Percentiles rank a stretch among this genome's conserved stretches.
These are phyloP conservation scores for Dasypolia templi DNA, from an alignment of 2,888 invertebrate genomes.

Conservation along the genomic window DNA sequence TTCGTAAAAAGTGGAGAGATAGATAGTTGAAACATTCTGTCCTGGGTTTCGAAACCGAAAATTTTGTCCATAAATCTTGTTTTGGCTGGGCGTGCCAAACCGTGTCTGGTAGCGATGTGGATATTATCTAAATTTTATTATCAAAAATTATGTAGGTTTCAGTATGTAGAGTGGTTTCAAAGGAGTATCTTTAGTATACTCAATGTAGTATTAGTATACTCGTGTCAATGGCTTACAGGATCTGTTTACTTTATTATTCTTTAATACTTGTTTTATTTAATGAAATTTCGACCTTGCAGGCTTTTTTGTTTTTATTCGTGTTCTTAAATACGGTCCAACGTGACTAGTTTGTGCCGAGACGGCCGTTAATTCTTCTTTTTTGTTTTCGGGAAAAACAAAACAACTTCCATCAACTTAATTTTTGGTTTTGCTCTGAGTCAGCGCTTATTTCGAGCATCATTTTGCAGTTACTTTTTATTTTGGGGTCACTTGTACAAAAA, in stretches of 20 bases:
- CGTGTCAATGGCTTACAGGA: not conserved
- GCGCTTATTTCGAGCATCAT: not conserved
- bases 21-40: not conserved
- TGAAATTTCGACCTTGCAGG: not conserved
- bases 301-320: not conserved
- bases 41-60: not conserved
- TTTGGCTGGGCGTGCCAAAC: not conserved
- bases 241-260: not conserved
- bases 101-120: not conserved
- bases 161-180: not conserved
- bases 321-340: not conserved
- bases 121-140: not conserved
- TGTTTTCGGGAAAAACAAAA: slow-evolving; percentile 15
- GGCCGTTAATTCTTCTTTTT: slow-evolving; percentile 5
- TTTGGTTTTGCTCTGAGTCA: slow-evolving; percentile 1
- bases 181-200: too few relatives aligned
- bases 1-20: too few relatives aligned
- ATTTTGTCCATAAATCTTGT: not conserved
- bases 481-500: slow-evolving; percentile 6
- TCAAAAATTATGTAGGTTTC: not conserved
- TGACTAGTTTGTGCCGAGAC: slow-evolving; percentile 13
- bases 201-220: too few relatives aligned
- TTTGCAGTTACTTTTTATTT: not conserved
- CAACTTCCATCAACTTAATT: not conserved
- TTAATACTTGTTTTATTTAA: not conserved